Evolutionary conservation across 23 tunicate species (phyloP), one percentile per base, ranked within the genome.

Genomic region (Trididemnum nubilum): DNA sequence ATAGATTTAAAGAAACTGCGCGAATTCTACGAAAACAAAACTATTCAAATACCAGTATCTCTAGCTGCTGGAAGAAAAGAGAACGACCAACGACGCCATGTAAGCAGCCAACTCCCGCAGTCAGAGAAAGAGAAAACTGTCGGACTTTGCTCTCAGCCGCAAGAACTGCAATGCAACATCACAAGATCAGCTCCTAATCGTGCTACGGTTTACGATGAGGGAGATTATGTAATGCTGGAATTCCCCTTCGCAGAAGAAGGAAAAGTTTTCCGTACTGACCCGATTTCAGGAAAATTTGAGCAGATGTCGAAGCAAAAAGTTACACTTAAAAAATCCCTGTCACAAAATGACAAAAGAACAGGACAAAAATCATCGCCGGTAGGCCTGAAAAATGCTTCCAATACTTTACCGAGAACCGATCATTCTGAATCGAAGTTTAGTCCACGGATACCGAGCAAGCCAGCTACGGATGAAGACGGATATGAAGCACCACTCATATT

Each of bases 401-500:
- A 15, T 25, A 12, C 27, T 4, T n/a, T 21, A 25, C 29, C 27
- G 15, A 12, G 38, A 30, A 30, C 7, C 74, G 32, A 3, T n/a
- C 5, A 39, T 73, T 39, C 58, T n/a, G 12, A 38, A 9, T 4
- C 30, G 9, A 39, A 3, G 28, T 3, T 2, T 2, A 4, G 29
- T 21, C 26, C 38, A 3, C 39, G 26, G 37, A 21, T 61, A n/a
- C 38, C 74, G 18, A 38, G 18, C 28, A 22, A 38, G 7, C 30
- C 57, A 38, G 32, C 58, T 26, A 67, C 54, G 18, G 81, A 77
- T 38, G 81, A 77, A 51, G 39, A 31, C 12, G 81, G 81, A 2
- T 77, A 77, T 32, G 81, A 77, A 26, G 31, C 54, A 12, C 81
- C 81, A 1, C 12, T 77, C 18, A 39, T 38, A 12, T 54, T 52